Evolutionary conservation across 2,888 invertebrate genomes (phyloP), one percentile per base, ranked within the genome.

Genomic region (Drosophila pseudotakahashii): DNA sequence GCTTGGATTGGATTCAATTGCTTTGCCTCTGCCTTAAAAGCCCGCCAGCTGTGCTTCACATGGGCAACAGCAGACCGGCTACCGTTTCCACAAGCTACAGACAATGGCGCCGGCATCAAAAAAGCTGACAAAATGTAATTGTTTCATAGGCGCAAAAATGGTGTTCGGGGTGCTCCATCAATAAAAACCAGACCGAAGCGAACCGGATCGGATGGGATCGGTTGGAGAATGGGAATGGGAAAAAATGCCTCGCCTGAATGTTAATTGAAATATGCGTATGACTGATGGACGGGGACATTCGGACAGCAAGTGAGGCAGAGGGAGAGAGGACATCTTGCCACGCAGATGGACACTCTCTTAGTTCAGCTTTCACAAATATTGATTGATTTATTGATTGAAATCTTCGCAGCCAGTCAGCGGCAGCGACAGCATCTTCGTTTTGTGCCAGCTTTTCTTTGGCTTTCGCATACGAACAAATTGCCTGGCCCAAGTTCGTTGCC

Each of bases 361-460:
- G 81, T 68, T 63, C 73, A 76, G 86, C 88, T 84, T 84, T 84
- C 88, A 84, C 83, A 84, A 84, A 84, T 81, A 83, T 83, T 83
- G 82, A 83, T 83, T 83, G 88, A 83, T 84, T 83, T 82, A 88
- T 84, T 83, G 87, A 83, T 87, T 84, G 82, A 82, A 86, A 85
- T 82, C 81, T 82, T 72, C 76, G 75, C 82, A 79, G 85, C 53
- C 64, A 66, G 67, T 62, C 72, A 54, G 57, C 57, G 54, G 63
- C 52, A 57, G 59, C 72, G 51, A 39, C 79, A 62, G 79, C 79
- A 36, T 66, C 52, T 54, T 67, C 58, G 67, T 78, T 76, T 82
- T 76, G 75, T 53, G 83, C 76, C 77, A 81, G 67, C 59, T 78
- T 77, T 74, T 67, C 64, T 66, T 72, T 66, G 37, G 61, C 61